Base-by-base conservation (phyloP, 2,888 invertebrate genomes). In the Caenorhabditis zanzibari region DNA sequence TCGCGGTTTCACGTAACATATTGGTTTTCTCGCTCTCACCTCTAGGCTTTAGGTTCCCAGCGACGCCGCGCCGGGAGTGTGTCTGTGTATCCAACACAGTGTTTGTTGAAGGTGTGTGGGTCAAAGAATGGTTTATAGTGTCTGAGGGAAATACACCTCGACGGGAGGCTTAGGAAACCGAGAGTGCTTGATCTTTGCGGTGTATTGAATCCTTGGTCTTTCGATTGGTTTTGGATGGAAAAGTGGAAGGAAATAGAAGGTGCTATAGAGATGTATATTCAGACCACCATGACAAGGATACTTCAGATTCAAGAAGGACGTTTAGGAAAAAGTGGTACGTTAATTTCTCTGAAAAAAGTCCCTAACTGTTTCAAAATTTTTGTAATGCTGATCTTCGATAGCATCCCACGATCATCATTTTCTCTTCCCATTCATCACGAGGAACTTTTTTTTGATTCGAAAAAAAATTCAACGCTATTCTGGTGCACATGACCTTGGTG, bases 1-100 rank as follows among this genome's bases (percentile, higher is more conserved):
- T 80, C 75, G 81, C 71, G 74, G 75, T 81, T 81, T 76, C 71
- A 75, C 75, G 81, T 76, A 81, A 81, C 75, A 76, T 81, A 64
- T 81, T 75, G 81, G 81, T 81, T 81, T 81, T 81, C 61, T 74
- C 69, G 61, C 66, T 56, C 64, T 52, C 7, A 22, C 16, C 28
- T 49, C 24, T 10, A 32, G 32, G 16, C 44, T 47, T 19, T 47
- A 38, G 6, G 22, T 10, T 16, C 49, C 49, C 32, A n/a, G n/a
- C n/a, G 56, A 19, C 44, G 19, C 52, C 28, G 22, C 61, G 14
- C 32, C 35, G n/a, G 68, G 66, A 64, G 71, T 56, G 22, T 81
- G n/a, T n/a, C n/a, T n/a, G 72, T 75, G 75, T 63, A 38, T 69
- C 74, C 54, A 64, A 52, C 59, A 73, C 66, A 35, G 66, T 74